Base-by-base conservation (phyloP, 2,113 vertebrate species). In the Clarias macrocephalus region DNA sequence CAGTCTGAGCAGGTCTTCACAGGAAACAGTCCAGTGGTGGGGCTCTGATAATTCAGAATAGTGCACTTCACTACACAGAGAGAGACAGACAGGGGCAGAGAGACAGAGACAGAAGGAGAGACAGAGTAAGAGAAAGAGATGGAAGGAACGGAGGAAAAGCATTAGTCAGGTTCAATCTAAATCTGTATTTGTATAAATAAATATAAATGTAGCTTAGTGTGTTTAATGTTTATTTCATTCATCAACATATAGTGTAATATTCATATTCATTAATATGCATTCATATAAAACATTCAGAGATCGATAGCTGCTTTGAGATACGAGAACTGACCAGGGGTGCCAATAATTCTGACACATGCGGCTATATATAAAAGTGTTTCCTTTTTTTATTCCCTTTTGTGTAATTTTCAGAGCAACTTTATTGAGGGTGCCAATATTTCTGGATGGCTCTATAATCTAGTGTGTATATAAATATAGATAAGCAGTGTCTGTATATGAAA, bases 21-120 rank as follows among this genome's bases (percentile, higher is more conserved):
- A 0, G 98, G 98, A 83, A 99, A 99, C 3, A 99, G 96, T 63
- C 98, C 98, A 0, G 98, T 99, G 25, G 97, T 97, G 30, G 97
- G 97, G 89, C 96, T 99, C 92, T 99, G 98, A 93, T 96, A 95
- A 86, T 96, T 93, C 86, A 99, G 92, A 87, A 99, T 92, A 0
- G 98, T 99, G 65, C 95, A 91, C 91, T 99, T 99, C 65, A 98
- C 98, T 99, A 89, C 65, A 83, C 21, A n/a, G 25, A 80, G 56
- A 60, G 66, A 80, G 23, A 90, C 33, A 59, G 86, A 59, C 56
- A 73, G 12, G 3, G 33, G 8, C 21, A 28, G 60, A n/a, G 19
- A 72, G 60, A 59, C 57, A 72, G 21, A 90, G 33, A 57, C 82
- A 57, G 56, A 70, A 33, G 2, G 68, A 19, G 28, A 30, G 15